phyloP scores from a whole-genome alignment of 2,113 vertebrate species.

The Passer domesticus region DNA sequence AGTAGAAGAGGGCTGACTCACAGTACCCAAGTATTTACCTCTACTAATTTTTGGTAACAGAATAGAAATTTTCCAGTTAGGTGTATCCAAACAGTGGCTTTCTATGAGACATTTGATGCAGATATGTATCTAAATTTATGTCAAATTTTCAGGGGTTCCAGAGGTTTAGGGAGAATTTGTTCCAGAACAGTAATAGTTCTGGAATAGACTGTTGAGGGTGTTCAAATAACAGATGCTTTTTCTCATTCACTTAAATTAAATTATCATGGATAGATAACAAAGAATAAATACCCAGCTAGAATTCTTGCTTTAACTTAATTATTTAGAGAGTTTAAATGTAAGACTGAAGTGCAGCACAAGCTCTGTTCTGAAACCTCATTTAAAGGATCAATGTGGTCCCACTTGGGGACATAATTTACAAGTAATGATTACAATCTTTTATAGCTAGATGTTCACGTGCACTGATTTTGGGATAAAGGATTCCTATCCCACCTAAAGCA shows the following conservation, averaged over 20 bases:
- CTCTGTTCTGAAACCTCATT: background rate
- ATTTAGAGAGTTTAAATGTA: background rate
- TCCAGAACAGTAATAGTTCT: background rate
- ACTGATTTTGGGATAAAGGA: background rate
- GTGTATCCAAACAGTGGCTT: background rate
- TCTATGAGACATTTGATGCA: background rate
- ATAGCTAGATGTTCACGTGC: background rate
- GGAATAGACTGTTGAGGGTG: background rate
- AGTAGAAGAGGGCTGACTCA: background rate
- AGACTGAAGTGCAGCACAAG: background rate
- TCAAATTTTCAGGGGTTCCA: background rate
- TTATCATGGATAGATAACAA: background rate
- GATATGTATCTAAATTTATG: background rate
- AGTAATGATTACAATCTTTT: background rate
- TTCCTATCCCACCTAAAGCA: background rate
- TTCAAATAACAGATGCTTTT: background rate
- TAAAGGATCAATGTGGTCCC: background rate
- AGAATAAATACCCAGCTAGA: background rate
- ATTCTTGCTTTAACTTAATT: background rate
- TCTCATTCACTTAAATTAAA: background rate
- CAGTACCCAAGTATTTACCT: background rate
- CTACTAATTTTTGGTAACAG: background rate
- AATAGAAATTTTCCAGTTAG: background rate
- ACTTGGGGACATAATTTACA: background rate
- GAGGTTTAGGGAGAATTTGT: background rate